A percentile compares a stretch with the other conserved stretches of the same genome.
Conservation (phyloP, 2,888 invertebrate species). For the Athalia cordata region DNA sequence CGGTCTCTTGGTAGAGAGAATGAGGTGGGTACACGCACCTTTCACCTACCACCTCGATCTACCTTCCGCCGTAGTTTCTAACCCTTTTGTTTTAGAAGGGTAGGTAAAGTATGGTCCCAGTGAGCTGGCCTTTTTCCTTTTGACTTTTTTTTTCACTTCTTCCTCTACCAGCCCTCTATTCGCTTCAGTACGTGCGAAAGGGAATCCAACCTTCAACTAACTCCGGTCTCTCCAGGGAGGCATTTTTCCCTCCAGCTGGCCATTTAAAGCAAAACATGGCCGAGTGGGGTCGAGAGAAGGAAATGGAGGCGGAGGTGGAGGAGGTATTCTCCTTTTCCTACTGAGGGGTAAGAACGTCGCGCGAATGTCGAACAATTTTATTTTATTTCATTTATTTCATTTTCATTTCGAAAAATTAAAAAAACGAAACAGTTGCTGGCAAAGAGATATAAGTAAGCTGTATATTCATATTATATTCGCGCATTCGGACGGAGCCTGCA, state of each 20-base stretch:
- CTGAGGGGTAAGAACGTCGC: constrained; percentile 1
- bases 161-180: constrained; percentile 33
- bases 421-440: too few species aligned
- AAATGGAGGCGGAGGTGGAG: constrained; percentile 13
- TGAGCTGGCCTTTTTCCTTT: constrained; percentile 12
- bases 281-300: constrained; percentile 1
- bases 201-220: constrained; percentile 52
- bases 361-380: constrained; percentile 6
- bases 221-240: constrained; percentile 48
- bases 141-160: not conserved
- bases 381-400: not conserved
- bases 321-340: not conserved
- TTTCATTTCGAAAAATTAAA: too few species aligned
- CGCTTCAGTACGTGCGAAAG: constrained; percentile 51
- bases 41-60: not conserved
- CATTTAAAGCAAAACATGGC: constrained; percentile 44
- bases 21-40: constrained; percentile 22
- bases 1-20: constrained; percentile 12
- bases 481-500: too few species aligned
- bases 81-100: constrained; percentile 42
- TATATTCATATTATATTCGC: too few species aligned
- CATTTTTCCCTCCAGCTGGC: constrained; percentile 46
- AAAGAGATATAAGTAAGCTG: too few species aligned
- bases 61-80: constrained; percentile 25
- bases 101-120: constrained; percentile 41